These are phyloP conservation scores for Acanthisitta chloris DNA, from an alignment of 2,113 vertebrate genomes.

Conservation along the genomic window DNA sequence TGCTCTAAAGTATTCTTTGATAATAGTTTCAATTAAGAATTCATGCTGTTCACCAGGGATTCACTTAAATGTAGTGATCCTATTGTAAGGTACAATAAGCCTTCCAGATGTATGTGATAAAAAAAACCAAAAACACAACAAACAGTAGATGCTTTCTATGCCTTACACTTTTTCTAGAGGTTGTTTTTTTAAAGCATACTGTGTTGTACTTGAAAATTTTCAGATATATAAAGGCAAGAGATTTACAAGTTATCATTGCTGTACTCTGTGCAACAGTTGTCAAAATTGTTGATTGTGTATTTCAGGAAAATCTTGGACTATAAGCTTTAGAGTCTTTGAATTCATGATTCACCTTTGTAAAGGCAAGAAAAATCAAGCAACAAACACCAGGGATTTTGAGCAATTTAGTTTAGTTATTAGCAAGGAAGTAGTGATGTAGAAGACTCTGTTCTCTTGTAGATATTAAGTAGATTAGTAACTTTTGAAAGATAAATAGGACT, in stretches of 20 bases:
- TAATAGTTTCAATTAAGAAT: background rate
- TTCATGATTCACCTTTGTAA: background rate
- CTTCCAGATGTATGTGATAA: accelerated
- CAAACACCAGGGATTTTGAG: background rate
- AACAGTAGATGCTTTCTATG: background rate
- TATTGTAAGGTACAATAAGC: background rate
- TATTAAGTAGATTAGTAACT: background rate
- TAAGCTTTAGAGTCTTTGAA: background rate
- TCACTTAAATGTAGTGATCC: background rate
- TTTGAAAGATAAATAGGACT: background rate
- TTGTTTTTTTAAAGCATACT: background rate
- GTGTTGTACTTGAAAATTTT: background rate
- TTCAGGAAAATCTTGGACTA: background rate
- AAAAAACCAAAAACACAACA: background rate
- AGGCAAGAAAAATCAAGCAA: background rate
- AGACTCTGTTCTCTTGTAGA: background rate
- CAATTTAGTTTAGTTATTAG: background rate
- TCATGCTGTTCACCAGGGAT: background rate
- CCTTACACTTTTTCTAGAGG: background rate
- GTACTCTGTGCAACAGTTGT: background rate
- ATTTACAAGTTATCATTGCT: background rate
- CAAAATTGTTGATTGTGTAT: background rate
- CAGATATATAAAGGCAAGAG: background rate
- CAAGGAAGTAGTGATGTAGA: background rate
- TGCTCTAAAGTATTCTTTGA: background rate